Evolutionary conservation across 2,888 invertebrate species (phyloP), one percentile per base, ranked within the genome.

Genomic region (Leucozona laternaria): DNA sequence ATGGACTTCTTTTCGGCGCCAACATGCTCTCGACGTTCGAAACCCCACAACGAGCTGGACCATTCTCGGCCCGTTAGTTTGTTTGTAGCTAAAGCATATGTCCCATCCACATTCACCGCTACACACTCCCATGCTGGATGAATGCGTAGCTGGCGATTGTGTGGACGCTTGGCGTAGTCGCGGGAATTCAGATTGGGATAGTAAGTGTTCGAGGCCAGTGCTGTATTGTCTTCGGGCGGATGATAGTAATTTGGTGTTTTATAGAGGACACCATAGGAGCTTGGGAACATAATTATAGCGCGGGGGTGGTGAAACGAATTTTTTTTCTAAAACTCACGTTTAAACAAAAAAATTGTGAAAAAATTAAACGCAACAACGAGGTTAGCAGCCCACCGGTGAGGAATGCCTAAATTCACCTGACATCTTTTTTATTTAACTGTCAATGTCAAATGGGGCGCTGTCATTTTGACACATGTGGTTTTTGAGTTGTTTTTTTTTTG

Each of bases 171-270:
- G 15, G 91, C 91, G 85, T 92, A 91, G 79, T 92, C 92, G 13
- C 89, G 88, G 5, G 91, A 91, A 89, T 92, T 92, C 13, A 92
- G 89, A 89, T 92, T 92, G 6, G 92, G 92, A 86, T 92, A 92
- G n/a, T 90, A 88, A 0, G 91, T 90, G 78, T 91, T 90, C 11
- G 70, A 85, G 4, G 89, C 89, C 66, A 92, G 75, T 17, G 90
- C 89, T 7, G 88, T 88, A 17, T 58, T 55, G 68, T 90, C 91
- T 15, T 89, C 88, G 11, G 92, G 92, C 10, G 90, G 92, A 50
- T 90, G 88, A 86, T 92, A 90, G 34, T 88, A 79, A 3, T 77
- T 88, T 34, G 92, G 92, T 4, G 89, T 89, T 80, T 89, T 89
- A 66, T 91, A 92, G 10, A 90, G 77, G 5, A 83, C 78, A 40